Percentiles rank a stretch among this genome's conserved stretches.
These are phyloP conservation scores for Micrasema minimum DNA, from an alignment of 1,140 invertebrate species.

Conservation along the genomic window DNA sequence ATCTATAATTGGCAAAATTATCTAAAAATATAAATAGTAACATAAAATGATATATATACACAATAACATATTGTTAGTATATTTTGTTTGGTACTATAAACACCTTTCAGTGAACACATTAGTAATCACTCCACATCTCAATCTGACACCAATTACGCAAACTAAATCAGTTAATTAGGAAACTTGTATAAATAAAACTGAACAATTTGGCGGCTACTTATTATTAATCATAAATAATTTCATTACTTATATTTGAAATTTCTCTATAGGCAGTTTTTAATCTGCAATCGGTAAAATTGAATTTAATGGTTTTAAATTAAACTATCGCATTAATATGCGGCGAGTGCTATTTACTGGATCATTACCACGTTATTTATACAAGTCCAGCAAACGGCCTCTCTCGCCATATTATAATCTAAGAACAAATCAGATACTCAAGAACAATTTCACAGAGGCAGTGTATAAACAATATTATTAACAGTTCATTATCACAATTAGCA, in stretches of 20 bases:
- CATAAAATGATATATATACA: constrained; percentile 32
- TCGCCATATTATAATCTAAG: constrained; percentile 26
- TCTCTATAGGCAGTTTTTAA: constrained; percentile 45
- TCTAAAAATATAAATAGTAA: constrained; percentile 47
- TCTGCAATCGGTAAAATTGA: constrained; percentile 41
- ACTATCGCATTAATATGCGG: constrained; percentile 21
- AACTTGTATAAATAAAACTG: constrained; percentile 43
- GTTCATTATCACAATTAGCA: constrained; percentile 50
- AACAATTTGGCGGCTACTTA: constrained; percentile 53
- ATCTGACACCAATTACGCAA: constrained; percentile 17
- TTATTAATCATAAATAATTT: constrained; percentile 44
- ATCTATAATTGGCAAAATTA: constrained; percentile 39
- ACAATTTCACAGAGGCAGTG: constrained; percentile 53
- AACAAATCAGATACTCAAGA: constrained; percentile 49
- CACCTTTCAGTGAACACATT: constrained; percentile 42
- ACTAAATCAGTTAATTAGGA: constrained; percentile 29
- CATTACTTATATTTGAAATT: constrained; percentile 48
- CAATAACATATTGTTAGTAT: constrained; percentile 26
- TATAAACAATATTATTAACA: constrained; percentile 50
- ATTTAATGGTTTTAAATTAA: constrained; percentile 45
- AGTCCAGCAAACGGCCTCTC: constrained; percentile 9
- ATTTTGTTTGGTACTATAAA: constrained; percentile 39
- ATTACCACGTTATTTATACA: too few species aligned
- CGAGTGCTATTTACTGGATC: too few species aligned
- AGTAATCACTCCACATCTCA: constrained; percentile 8